A percentile compares a stretch with the other conserved stretches of the same genome.
phyloP scores from a whole-genome alignment of 2,888 invertebrate species.

The Hedychridium roseum region DNA sequence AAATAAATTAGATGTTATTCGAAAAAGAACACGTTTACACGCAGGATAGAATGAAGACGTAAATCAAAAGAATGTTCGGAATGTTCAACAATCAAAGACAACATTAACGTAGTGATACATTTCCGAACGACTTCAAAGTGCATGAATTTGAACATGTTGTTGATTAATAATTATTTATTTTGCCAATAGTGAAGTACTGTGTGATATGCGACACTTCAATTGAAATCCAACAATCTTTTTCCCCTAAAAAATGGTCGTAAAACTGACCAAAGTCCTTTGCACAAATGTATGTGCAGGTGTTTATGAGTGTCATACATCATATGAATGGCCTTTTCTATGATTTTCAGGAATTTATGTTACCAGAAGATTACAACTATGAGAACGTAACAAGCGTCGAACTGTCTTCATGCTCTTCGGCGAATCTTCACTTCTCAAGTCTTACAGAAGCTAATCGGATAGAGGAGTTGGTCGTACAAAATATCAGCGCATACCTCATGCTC shows the following conservation, averaged over 20 bases:
- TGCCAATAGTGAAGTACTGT: background rate
- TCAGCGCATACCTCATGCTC: slow-evolving; percentile 36
- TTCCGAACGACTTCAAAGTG: background rate
- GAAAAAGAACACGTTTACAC: background rate
- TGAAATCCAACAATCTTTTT: background rate
- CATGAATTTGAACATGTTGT: background rate
- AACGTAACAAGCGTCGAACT: slow-evolving; percentile 38
- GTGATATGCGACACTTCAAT: background rate
- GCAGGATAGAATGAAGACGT: background rate
- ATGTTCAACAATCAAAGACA: background rate
- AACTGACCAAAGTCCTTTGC: background rate
- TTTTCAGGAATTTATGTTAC: slow-evolving; percentile 44
- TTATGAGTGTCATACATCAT: too few species aligned
- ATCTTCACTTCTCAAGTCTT: slow-evolving; percentile 37
- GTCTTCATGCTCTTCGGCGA: slow-evolving; percentile 37
- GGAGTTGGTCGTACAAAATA: slow-evolving; percentile 43
- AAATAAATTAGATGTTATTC: background rate
- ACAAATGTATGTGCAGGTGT: background rate
- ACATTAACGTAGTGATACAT: background rate
- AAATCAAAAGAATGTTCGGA: background rate
- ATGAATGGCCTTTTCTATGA: too few species aligned
- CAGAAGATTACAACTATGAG: slow-evolving; percentile 37
- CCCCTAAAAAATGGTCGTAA: background rate
- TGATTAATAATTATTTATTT: background rate
- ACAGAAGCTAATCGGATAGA: slow-evolving; percentile 29